Conservation (phyloP, 2,888 invertebrate species). For the Cyaniris semiargus region DNA sequence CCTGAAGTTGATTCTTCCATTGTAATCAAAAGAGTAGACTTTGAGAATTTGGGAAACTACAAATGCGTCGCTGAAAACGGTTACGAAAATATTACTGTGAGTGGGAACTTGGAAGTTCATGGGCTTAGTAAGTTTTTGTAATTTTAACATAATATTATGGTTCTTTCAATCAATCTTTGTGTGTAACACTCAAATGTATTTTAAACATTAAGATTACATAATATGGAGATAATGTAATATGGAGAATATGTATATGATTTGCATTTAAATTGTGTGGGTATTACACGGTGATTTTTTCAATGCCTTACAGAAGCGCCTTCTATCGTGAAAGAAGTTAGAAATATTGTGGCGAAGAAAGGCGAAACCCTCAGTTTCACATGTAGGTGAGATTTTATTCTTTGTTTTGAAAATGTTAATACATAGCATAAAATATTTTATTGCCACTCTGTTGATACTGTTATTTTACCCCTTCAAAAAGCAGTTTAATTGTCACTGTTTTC, state of each 20-base stretch:
- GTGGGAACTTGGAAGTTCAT: constrained; percentile 53
- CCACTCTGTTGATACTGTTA: no score
- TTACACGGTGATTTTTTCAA: background rate
- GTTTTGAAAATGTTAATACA: background rate
- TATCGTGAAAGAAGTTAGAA: constrained; percentile 50
- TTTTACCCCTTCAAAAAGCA: no score
- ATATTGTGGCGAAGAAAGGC: constrained; percentile 47
- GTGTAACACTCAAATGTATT: no score
- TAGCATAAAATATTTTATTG: background rate
- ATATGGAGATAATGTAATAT: no score
- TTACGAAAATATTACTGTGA: constrained; percentile 54
- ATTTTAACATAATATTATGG: background rate
- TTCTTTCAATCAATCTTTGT: background rate
- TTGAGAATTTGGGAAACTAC: constrained; percentile 70
- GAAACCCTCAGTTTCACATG: constrained; percentile 60
- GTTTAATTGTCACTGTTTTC: background rate
- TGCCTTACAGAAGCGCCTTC: constrained; percentile 55
- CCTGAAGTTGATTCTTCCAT: constrained; percentile 51
- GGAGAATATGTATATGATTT: no score
- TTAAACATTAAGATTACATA: no score
- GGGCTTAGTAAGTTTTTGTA: constrained; percentile 58
- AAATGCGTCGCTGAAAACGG: constrained; percentile 76
- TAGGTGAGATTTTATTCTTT: constrained; percentile 68
- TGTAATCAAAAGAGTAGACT: constrained; percentile 54
- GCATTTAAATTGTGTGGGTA: background rate